These are phyloP conservation scores for Zygogramma bicolorata DNA, from an alignment of 2,888 invertebrate genomes.

Conservation along the genomic window DNA sequence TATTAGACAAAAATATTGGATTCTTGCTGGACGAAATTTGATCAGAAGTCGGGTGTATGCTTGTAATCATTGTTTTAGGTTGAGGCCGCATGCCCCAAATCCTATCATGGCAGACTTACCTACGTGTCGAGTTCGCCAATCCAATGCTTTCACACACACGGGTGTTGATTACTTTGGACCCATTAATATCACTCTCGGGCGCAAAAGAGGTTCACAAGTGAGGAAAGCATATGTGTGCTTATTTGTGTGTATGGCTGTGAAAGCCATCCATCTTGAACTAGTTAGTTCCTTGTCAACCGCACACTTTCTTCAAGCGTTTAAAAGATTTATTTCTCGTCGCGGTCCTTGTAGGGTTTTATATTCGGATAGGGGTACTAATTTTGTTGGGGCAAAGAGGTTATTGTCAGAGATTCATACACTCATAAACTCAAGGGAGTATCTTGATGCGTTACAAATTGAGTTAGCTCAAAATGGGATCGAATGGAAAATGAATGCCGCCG, in stretches of 20 bases:
- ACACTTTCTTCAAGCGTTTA: neutral
- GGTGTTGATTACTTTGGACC: constrained; percentile 27
- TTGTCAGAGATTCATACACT: neutral
- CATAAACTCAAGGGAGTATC: neutral
- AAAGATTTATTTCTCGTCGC: neutral
- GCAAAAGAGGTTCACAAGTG: neutral
- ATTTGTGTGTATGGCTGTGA: constrained; percentile 4
- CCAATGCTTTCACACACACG: constrained; percentile 12
- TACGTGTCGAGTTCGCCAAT: neutral
- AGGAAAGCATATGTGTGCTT: constrained; percentile 12
- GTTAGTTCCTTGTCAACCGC: neutral
- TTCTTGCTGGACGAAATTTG: constrained; percentile 4
- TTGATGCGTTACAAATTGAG: neutral
- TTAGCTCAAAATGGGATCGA: neutral
- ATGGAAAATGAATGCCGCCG: constrained; percentile 11
- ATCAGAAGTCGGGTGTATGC: constrained; percentile 1
- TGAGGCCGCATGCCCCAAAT: neutral
- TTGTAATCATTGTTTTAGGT: constrained; percentile 15
- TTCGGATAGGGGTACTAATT: neutral
- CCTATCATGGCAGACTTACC: constrained; percentile 25
- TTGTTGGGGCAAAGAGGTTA: neutral
- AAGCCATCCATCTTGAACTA: neutral
- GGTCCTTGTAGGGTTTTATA: neutral
- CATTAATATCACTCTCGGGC: constrained; percentile 7
- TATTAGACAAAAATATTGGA: constrained; percentile 22